Evolutionary conservation across 1,140 invertebrate species (phyloP).

Genomic region (Triops longicaudatus): DNA sequence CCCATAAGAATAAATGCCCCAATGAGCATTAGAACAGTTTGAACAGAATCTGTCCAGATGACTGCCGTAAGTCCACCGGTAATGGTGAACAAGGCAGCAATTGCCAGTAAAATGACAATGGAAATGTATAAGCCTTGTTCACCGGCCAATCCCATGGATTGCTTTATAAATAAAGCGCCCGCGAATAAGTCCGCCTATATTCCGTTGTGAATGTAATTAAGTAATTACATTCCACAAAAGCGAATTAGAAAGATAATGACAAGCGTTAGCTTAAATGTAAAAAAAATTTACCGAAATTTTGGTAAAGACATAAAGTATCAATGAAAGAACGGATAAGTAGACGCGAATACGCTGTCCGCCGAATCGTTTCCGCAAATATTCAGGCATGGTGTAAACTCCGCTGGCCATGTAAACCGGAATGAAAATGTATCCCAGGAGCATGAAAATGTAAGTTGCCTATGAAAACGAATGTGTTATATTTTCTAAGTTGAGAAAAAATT

Average conservation of each 20-base stretch:
- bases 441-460: constrained; percentile 35
- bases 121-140: constrained; percentile 44
- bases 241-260: not conserved
- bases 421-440: constrained; percentile 49
- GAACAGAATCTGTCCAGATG: constrained; percentile 52
- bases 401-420: constrained; percentile 49
- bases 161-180: constrained; percentile 47
- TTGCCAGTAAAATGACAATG: constrained; percentile 42
- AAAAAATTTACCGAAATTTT: constrained; percentile 48
- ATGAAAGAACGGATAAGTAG: constrained; percentile 46
- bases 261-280: not conserved
- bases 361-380: constrained; percentile 49
- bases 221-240: not conserved
- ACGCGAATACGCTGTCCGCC: constrained; percentile 47
- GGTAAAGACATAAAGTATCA: constrained; percentile 49
- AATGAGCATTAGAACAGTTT: constrained; percentile 50
- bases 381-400: constrained; percentile 48
- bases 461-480: not conserved
- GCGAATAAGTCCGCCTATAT: constrained; percentile 47
- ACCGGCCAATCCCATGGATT: constrained; percentile 39
- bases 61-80: constrained; percentile 48
- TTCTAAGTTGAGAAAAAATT: not conserved
- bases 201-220: not conserved
- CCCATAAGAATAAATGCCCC: constrained; percentile 48
- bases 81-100: constrained; percentile 46